Conservation (phyloP, 2,113 vertebrate species). For the Notothenia coriiceps region DNA sequence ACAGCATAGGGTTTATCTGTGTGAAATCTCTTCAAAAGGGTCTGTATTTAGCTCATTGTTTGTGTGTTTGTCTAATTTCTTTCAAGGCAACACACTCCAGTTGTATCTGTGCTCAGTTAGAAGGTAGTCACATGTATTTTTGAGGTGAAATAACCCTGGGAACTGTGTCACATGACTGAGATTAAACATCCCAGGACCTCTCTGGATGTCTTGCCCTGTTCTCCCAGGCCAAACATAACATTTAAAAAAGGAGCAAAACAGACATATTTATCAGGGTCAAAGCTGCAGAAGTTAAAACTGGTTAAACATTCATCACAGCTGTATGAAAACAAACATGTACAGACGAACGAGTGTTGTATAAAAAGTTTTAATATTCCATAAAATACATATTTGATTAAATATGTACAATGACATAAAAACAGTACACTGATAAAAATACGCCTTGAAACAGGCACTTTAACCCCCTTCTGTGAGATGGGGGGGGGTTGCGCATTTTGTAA, state of each 20-base stretch:
- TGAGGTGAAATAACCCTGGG: conserved; percentile 39
- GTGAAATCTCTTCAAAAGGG: neutral
- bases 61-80: neutral
- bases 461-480: conserved; percentile 24
- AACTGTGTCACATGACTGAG: conserved; percentile 52
- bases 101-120: neutral
- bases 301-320: conserved; percentile 12
- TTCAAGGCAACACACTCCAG: neutral
- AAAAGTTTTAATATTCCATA: conserved; percentile 81
- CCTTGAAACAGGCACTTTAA: conserved; percentile 63
- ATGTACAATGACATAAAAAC: conserved; percentile 70
- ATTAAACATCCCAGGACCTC: conserved; percentile 63
- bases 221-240: conserved; percentile 57
- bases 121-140: conserved; percentile 26
- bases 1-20: neutral
- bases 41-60: neutral
- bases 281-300: conserved; percentile 11
- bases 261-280: conserved; percentile 23
- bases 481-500: conserved; percentile 63
- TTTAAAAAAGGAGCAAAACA: conserved; percentile 19
- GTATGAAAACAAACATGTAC: conserved; percentile 1
- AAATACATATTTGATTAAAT: conserved; percentile 82
- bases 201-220: conserved; percentile 15
- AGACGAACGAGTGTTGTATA: conserved; percentile 60
- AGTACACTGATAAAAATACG: conserved; percentile 69